Evolutionary conservation across 2,888 invertebrate genomes (phyloP).

Genomic region (Hecatera dysodea): DNA sequence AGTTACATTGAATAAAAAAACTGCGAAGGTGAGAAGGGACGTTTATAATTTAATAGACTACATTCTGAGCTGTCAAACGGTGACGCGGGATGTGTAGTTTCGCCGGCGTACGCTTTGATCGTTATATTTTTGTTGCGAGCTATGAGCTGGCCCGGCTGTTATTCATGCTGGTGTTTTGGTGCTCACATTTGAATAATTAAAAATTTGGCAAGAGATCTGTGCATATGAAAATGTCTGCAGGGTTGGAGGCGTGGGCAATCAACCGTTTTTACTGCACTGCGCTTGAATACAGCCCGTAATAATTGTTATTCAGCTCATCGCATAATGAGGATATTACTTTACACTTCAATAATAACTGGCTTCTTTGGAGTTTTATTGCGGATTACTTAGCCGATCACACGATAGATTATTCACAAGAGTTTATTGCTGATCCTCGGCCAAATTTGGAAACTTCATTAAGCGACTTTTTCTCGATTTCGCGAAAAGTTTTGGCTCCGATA

Average conservation of each 20-base stretch:
- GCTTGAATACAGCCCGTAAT: slow-evolving; percentile 66
- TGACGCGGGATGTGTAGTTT: slow-evolving; percentile 71
- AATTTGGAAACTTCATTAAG: slow-evolving; percentile 64
- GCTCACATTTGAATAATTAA: slow-evolving; percentile 80
- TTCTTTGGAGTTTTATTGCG: slow-evolving; percentile 62
- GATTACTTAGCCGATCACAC: slow-evolving; percentile 50
- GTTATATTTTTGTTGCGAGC: slow-evolving; percentile 67
- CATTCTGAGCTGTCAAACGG: slow-evolving; percentile 81
- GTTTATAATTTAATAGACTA: slow-evolving; percentile 85
- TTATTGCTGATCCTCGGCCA: slow-evolving; percentile 56
- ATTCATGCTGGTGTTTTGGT: slow-evolving; percentile 69
- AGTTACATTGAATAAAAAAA: slow-evolving; percentile 87
- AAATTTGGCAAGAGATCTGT: slow-evolving; percentile 77
- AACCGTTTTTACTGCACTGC: slow-evolving; percentile 78
- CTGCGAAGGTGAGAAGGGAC: slow-evolving; percentile 82
- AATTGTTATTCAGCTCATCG: slow-evolving; percentile 73
- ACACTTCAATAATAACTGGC: slow-evolving; percentile 69
- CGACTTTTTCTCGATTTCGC: slow-evolving; percentile 47
- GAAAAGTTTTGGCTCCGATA: slow-evolving; percentile 55
- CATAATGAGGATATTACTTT: slow-evolving; percentile 73
- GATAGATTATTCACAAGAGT: slow-evolving; percentile 52
- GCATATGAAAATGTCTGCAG: slow-evolving; percentile 73
- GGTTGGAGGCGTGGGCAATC: slow-evolving; percentile 67
- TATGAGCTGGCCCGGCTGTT: slow-evolving; percentile 64
- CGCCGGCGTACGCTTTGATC: slow-evolving; percentile 66